Percentiles rank a stretch among this genome's conserved stretches.
These are phyloP conservation scores for Pseudoatta argentina DNA, from an alignment of 1,140 invertebrate genomes.

Conservation along the genomic window DNA sequence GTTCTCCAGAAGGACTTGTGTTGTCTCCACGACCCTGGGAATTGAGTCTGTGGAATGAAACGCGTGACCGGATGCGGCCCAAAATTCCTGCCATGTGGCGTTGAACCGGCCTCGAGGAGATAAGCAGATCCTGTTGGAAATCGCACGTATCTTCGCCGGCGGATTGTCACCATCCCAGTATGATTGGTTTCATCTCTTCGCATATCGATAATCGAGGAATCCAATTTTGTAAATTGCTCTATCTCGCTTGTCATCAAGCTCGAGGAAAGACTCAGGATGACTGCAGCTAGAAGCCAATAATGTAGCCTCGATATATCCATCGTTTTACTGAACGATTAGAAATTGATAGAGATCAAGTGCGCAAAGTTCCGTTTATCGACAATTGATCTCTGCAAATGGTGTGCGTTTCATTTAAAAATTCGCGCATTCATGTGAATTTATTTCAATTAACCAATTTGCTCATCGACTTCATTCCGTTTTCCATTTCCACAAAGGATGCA, in stretches of 20 bases:
- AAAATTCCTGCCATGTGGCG: slow-evolving; percentile 73
- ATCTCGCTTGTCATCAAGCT: slow-evolving; percentile 42
- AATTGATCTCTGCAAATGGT: slow-evolving; percentile 44
- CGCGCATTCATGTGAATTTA: not conserved
- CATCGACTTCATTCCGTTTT: not conserved
- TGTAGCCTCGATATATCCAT: slow-evolving; percentile 80
- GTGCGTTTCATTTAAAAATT: slow-evolving; percentile 50
- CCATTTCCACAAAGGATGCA: too few species aligned
- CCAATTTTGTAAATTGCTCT: not conserved
- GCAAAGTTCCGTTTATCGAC: slow-evolving; percentile 67
- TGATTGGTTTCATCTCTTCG: slow-evolving; percentile 48
- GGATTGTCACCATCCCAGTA: slow-evolving; percentile 37
- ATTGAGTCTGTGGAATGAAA: slow-evolving; percentile 69
- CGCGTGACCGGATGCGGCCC: slow-evolving; percentile 70
- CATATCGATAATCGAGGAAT: not conserved
- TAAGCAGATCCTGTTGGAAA: slow-evolving; percentile 74
- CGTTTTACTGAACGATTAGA: slow-evolving; percentile 66
- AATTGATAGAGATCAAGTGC: not conserved
- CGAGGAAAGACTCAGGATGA: slow-evolving; percentile 74
- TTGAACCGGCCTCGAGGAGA: slow-evolving; percentile 73
- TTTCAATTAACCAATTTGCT: slow-evolving; percentile 4
- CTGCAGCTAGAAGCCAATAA: slow-evolving; percentile 80
- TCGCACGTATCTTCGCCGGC: slow-evolving; percentile 78
- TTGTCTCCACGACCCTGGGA: slow-evolving; percentile 79
- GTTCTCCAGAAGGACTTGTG: slow-evolving; percentile 83